These are phyloP conservation scores for Branchipolynoe longqiensis DNA, from an alignment of 2,888 invertebrate species.

Conservation along the genomic window DNA sequence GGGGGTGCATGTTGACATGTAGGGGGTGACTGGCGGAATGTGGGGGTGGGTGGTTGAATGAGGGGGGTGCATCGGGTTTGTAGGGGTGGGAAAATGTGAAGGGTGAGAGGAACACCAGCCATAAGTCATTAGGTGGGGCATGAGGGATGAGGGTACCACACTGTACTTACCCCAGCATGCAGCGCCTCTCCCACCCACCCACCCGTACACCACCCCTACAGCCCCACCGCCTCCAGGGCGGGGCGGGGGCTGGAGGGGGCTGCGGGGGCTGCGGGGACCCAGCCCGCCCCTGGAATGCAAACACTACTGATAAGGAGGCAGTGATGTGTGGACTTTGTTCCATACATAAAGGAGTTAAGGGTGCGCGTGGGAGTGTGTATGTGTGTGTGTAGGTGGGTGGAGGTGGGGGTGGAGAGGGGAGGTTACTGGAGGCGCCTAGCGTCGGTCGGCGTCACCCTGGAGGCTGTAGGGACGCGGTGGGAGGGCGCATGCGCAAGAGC, in stretches of 20 bases:
- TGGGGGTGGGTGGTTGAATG: not conserved
- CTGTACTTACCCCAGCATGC: too few species aligned
- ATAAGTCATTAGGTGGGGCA: slow-evolving; percentile 42
- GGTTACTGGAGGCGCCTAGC: not conserved
- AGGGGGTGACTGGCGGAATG: not conserved
- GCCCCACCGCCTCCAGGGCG: too few species aligned
- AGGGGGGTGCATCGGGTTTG: not conserved
- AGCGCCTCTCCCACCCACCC: too few species aligned
- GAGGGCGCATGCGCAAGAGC: too few species aligned
- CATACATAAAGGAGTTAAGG: slow-evolving; percentile 39
- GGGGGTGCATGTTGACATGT: not conserved
- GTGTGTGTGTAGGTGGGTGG: not conserved
- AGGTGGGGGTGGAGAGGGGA: slow-evolving; percentile 8
- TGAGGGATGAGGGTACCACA: slow-evolving; percentile 31
- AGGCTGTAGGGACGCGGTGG: not conserved
- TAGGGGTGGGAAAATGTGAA: not conserved
- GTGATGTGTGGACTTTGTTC: slow-evolving; percentile 46
- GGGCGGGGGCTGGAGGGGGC: too few species aligned
- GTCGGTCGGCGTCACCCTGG: not conserved
- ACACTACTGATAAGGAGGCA: slow-evolving; percentile 41
- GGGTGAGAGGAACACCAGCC: not conserved
- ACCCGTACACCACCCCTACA: too few species aligned
- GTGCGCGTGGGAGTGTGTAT: too few species aligned
- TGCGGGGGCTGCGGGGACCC: too few species aligned
- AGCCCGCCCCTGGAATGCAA: slow-evolving; percentile 10